phyloP scores from a whole-genome alignment of 2,888 invertebrate genomes.

The Tyria jacobaeae region DNA sequence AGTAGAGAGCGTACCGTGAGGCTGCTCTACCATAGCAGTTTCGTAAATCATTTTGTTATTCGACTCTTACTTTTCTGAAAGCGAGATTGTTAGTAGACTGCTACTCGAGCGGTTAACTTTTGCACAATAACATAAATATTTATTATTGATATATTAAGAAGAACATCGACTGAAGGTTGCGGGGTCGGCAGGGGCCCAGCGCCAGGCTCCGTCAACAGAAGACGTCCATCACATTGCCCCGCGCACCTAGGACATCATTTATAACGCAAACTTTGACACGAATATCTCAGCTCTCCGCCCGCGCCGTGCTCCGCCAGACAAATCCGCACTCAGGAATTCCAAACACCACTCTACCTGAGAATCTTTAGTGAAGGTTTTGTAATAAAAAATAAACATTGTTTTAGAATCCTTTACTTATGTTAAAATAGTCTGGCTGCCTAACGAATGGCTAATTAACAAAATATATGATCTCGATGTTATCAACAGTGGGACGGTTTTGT shows the following conservation, averaged over 20 bases:
- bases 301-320: too few species aligned
- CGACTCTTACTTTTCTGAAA: slow-evolving; percentile 1
- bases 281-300: slow-evolving; percentile 14
- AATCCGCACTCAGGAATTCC: slow-evolving; percentile 14
- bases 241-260: slow-evolving; percentile 28
- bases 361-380: slow-evolving; percentile 2
- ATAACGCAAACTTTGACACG: slow-evolving; percentile 31
- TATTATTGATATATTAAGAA: slow-evolving; percentile 18
- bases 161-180: slow-evolving; percentile 6
- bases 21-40: not conserved
- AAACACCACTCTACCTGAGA: slow-evolving; percentile 32
- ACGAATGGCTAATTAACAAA: slow-evolving; percentile 24
- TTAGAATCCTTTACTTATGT: slow-evolving; percentile 7
- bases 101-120: slow-evolving; percentile 15
- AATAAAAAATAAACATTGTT: slow-evolving; percentile 15
- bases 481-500: slow-evolving; percentile 4
- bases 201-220: slow-evolving; percentile 15
- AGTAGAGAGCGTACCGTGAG: too few species aligned
- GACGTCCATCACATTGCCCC: slow-evolving; percentile 29
- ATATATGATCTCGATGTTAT: slow-evolving; percentile 24
- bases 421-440: slow-evolving; percentile 9
- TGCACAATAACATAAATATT: slow-evolving; percentile 16
- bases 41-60: not conserved
- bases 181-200: slow-evolving; percentile 29
- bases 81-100: slow-evolving; percentile 9